Evolutionary conservation across 2,113 vertebrate genomes (phyloP).

Genomic region (Aviceda subcristata): DNA sequence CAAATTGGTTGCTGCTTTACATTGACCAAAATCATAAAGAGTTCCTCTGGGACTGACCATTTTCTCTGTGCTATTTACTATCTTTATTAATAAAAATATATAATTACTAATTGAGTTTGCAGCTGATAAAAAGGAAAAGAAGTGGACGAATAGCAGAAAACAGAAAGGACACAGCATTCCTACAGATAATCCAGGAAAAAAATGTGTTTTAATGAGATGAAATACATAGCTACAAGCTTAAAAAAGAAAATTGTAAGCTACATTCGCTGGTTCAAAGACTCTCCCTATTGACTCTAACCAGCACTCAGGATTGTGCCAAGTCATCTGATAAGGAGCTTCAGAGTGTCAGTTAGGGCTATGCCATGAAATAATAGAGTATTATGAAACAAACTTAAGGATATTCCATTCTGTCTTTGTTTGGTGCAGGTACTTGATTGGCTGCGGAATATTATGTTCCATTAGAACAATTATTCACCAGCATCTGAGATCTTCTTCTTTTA

Average conservation of each 20-base stretch:
- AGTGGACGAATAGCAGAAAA: neutral
- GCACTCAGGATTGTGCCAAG: neutral
- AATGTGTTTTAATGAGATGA: neutral
- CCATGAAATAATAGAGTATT: neutral
- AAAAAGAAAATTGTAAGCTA: neutral
- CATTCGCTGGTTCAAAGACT: neutral
- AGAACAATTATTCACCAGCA: neutral
- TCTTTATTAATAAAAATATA: neutral
- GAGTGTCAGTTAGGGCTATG: neutral
- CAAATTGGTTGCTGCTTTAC: neutral
- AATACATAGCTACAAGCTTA: neutral
- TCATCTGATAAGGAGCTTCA: neutral
- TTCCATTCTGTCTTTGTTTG: neutral
- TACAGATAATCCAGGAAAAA: neutral
- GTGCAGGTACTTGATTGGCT: neutral
- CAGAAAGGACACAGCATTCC: neutral
- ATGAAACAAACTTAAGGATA: neutral
- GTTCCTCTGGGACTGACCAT: neutral
- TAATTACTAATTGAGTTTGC: neutral
- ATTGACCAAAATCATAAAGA: neutral
- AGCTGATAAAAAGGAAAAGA: neutral
- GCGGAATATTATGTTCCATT: neutral
- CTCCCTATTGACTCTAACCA: neutral
- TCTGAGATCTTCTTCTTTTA: neutral
- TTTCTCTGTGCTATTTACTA: neutral